Evolutionary conservation across 2,113 vertebrate species (phyloP), one percentile per base, ranked within the genome.

Genomic region (Agapornis roseicollis): DNA sequence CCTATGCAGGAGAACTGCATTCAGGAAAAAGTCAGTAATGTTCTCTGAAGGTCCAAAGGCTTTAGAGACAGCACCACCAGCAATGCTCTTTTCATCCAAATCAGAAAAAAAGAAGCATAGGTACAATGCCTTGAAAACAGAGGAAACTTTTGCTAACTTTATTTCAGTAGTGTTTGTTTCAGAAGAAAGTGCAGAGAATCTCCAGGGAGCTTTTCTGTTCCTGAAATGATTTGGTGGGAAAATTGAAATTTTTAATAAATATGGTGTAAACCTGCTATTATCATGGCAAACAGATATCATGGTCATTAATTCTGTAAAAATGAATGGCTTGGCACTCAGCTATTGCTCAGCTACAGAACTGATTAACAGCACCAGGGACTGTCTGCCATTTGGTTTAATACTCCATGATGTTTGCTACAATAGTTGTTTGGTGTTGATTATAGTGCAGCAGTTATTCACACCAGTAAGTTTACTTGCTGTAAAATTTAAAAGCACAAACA

Each of bases 221-320:
- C 46, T 81, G 65, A 84, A 95, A 80, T 79, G 2, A 88, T 86
- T 24, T 89, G 64, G 35, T 90, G 11, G 35, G 35, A 90, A 89
- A 89, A 81, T 0, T n/a, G 68, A 81, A 95, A 68, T 63, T 71
- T 60, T 90, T 92, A 93, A 93, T 84, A 86, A 37, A 78, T 55
- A 47, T 90, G 29, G 86, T 74, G 66, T 60, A 90, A 91, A 94
- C 5, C 27, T 2, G 1, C 56, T 81, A 84, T 90, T 88, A 81
- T 44, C 9, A 42, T 33, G 47, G 90, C 72, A 94, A 96, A 93
- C 49, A 71, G 89, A 63, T 52, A 91, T 33, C 60, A 83, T 20
- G 52, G 83, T 89, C 92, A 97, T 92, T 74, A 90, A 92, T 88
- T 74, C 83, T 78, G 13, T 41, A 76, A 78, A 94, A 94, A 93